phyloP scores from a whole-genome alignment of 2,888 invertebrate species.

The Microctonus hyperodae region DNA sequence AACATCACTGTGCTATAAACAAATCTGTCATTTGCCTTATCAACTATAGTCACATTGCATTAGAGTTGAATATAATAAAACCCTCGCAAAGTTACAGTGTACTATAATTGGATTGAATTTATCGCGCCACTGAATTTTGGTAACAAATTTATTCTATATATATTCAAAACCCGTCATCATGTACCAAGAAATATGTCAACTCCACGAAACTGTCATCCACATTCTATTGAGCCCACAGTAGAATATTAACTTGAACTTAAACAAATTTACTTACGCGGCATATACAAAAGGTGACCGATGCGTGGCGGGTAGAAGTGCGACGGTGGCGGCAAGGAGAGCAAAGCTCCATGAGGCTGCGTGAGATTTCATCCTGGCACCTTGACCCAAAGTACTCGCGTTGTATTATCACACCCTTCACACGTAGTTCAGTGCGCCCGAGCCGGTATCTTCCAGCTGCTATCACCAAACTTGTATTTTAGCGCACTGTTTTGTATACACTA shows the following conservation, averaged over 20 bases:
- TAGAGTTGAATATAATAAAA: constrained; percentile 20
- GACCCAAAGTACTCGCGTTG: constrained; percentile 33
- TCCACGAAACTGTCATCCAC: constrained; percentile 13
- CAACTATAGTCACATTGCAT: constrained; percentile 11
- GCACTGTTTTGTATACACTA: background rate
- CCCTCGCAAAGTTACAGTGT: constrained; percentile 4
- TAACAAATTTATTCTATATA: background rate
- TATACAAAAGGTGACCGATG: constrained; percentile 65
- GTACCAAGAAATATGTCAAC: constrained; percentile 4
- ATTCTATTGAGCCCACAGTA: constrained; percentile 2
- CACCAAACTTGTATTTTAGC: constrained; percentile 13
- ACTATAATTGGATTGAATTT: background rate
- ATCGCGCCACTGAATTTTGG: background rate
- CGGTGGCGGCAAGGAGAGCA: constrained; percentile 61
- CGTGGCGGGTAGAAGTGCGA: constrained; percentile 68
- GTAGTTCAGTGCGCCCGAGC: constrained; percentile 10
- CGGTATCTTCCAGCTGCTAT: background rate
- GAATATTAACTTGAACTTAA: background rate
- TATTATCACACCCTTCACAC: constrained; percentile 2
- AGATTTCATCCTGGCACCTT: constrained; percentile 52
- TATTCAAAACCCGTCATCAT: constrained; percentile 8
- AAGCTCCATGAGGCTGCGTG: constrained; percentile 65
- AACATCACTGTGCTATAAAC: constrained; percentile 13
- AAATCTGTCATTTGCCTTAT: constrained; percentile 22
- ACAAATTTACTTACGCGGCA: constrained; percentile 69